Percentiles rank a stretch among this genome's conserved stretches.
These are phyloP conservation scores for Hypena proboscidalis DNA, from an alignment of 2,888 invertebrate species.

Conservation along the genomic window DNA sequence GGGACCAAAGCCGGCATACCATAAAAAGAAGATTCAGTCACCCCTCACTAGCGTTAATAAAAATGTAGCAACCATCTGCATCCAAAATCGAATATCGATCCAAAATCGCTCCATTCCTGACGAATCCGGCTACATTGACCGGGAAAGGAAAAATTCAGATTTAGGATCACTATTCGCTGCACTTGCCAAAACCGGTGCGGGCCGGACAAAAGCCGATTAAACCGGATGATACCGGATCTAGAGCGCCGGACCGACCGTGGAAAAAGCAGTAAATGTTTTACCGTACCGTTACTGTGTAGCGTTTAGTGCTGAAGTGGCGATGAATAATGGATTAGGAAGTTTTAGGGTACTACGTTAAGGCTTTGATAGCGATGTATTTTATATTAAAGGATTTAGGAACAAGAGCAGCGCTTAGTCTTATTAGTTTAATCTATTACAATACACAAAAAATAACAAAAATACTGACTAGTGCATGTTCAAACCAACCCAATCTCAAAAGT, in stretches of 20 bases:
- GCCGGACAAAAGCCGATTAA: conserved; percentile 51
- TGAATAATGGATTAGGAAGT: conserved; percentile 5
- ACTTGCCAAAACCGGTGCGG: conserved; percentile 34
- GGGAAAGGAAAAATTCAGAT: conserved; percentile 25
- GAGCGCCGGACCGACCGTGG: conserved; percentile 20
- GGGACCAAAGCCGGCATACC: too few species aligned
- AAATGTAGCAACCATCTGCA: too few species aligned
- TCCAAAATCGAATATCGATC: too few species aligned
- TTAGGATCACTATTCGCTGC: conserved; percentile 14
- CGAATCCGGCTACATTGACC: conserved; percentile 1
- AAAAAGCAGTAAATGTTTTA: conserved; percentile 29
- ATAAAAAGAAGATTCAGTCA: too few species aligned
- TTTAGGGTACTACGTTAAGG: not conserved
- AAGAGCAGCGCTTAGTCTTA: too few species aligned
- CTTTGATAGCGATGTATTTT: not conserved
- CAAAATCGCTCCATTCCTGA: too few species aligned
- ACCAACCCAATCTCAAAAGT: too few species aligned
- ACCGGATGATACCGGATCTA: conserved; percentile 48
- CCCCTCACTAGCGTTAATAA: too few species aligned
- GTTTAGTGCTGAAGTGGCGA: conserved; percentile 5
- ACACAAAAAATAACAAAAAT: too few species aligned
- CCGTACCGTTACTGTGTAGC: conserved; percentile 1
- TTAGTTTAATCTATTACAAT: too few species aligned
- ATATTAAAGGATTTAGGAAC: too few species aligned
- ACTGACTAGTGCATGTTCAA: too few species aligned